Percentiles rank a stretch among this genome's conserved stretches.
Evolutionary conservation across 2,888 invertebrate genomes (phyloP).

Genomic region (Apodemia duryi): DNA sequence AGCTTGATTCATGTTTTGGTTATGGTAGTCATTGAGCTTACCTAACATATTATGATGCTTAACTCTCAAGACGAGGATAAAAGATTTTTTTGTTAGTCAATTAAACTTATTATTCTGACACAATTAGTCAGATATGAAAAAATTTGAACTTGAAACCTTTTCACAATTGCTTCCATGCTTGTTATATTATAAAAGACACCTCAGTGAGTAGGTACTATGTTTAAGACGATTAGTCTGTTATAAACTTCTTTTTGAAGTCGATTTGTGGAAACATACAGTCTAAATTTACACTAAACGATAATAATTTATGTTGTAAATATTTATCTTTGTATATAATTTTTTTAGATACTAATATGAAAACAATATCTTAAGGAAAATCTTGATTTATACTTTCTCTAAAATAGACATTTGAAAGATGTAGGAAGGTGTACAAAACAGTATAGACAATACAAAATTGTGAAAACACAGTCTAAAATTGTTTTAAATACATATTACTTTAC

Average conservation of each 20-base stretch:
- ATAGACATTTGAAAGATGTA: constrained; percentile 6
- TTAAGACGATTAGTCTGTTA: neutral
- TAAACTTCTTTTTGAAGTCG: constrained; percentile 3
- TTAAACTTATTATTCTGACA: too few relatives aligned
- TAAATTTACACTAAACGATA: neutral
- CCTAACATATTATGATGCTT: too few relatives aligned
- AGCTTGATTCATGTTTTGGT: too few relatives aligned
- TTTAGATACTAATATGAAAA: neutral
- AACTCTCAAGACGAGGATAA: too few relatives aligned
- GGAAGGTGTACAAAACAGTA: constrained; percentile 5
- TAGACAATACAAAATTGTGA: neutral
- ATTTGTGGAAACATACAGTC: neutral
- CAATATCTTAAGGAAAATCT: neutral
- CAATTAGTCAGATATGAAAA: too few relatives aligned
- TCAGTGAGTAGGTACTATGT: too few relatives aligned
- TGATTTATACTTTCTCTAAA: constrained; percentile 1
- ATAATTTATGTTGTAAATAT: constrained; percentile 10
- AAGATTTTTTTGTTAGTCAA: too few relatives aligned
- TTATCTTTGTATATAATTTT: neutral
- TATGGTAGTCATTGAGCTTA: too few relatives aligned
- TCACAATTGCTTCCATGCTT: too few relatives aligned
- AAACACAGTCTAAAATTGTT: constrained; percentile 9
- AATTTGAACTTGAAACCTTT: too few relatives aligned
- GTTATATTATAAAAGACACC: too few relatives aligned
- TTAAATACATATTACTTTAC: constrained; percentile 1